Evolutionary conservation across 2,888 invertebrate species (phyloP), one percentile per base, ranked within the genome.

Genomic region (Orthosia gothica): DNA sequence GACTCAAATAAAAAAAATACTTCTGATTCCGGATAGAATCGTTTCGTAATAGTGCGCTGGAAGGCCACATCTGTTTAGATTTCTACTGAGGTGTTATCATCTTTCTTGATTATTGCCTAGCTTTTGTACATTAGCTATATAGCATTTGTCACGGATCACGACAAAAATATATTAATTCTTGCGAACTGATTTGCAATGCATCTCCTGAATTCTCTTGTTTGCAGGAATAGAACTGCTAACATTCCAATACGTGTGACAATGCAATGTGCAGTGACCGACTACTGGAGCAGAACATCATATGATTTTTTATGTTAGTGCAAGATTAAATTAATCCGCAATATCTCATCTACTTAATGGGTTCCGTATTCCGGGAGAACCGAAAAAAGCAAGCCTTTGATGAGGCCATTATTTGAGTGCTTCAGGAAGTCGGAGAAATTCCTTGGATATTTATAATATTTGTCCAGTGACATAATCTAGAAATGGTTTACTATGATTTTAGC

Each of bases 1-100:
- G 88, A 87, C 82, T 80, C 78, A 67, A 80, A 80, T 77, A 78
- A 83, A 88, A 86, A 84, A 63, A 70, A 76, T 55, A 79, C 80
- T 76, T 73, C 74, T 67, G 77, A 82, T 73, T 75, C 80, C 62
- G 74, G 74, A 81, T 69, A 65, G 74, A 80, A 74, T 40, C 26
- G 74, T 82, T 83, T 75, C 76, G 77, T 81, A 87, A 82, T 82
- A 76, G 32, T 73, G 63, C 49, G 50, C 61, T 64, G 65, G 61
- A 50, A 69, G 70, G 45, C 54, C 47, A 18, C 58, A 54, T 57
- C 23, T 32, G 74, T 68, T 70, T 50, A 45, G n/a, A n/a, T 26
- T 65, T 50, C 15, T 40, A 40, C 49, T 40, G n/a, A 20, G 5
- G 32, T 57, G 12, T 57, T 23, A n/a, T 23, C 12, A 23, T 49